A percentile compares a stretch with the other conserved stretches of the same genome.
Evolutionary conservation across 2,888 invertebrate species (phyloP).

Genomic region (Melikaiella ostensackeni): DNA sequence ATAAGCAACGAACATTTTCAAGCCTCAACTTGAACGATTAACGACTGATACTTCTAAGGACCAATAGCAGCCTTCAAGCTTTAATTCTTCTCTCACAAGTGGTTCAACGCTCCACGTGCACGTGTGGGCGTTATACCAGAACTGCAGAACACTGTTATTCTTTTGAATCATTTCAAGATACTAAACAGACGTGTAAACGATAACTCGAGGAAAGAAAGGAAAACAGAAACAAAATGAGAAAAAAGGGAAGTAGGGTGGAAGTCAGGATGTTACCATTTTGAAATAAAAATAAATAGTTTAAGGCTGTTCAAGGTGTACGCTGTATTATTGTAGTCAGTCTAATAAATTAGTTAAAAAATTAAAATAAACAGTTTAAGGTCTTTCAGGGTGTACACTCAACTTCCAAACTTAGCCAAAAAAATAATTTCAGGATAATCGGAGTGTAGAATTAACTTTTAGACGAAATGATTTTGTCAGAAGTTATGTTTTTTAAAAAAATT

Average conservation of each 20-base stretch:
- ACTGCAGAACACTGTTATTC: slow-evolving; percentile 5
- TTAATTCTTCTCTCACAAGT: background rate
- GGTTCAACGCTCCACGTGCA: slow-evolving; percentile 2
- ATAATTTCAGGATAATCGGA: no score
- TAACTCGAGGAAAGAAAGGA: background rate
- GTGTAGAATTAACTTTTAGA: no score
- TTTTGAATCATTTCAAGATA: background rate
- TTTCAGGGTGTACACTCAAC: no score
- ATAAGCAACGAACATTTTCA: background rate
- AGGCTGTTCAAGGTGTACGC: background rate
- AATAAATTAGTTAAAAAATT: background rate
- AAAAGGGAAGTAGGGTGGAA: background rate
- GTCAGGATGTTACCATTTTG: background rate
- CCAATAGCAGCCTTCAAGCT: background rate
- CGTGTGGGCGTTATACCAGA: background rate
- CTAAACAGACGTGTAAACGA: background rate
- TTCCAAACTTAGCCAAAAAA: no score
- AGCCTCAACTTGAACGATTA: slow-evolving; percentile 8
- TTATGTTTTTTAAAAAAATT: no score
- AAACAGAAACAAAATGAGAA: background rate
- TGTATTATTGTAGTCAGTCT: background rate
- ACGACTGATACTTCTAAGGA: slow-evolving; percentile 7
- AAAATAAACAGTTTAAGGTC: no score
- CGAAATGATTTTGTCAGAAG: no score
- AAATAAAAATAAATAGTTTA: background rate